Conservation (phyloP, 30 jellyfish, hydroid and myxozoan genomes). For the Cassiopea xamachana region DNA sequence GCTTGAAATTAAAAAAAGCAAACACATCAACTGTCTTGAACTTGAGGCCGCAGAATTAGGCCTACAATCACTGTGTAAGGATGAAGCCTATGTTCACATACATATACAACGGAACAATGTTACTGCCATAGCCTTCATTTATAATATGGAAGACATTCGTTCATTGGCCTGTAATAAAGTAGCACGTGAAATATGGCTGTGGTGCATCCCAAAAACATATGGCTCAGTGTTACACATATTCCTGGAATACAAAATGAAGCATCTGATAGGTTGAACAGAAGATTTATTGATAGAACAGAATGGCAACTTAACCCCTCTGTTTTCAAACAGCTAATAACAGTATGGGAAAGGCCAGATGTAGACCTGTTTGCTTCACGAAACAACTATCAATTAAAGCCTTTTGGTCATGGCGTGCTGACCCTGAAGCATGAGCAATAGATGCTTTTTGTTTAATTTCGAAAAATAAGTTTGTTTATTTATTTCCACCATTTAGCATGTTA, state of each 20-base stretch:
- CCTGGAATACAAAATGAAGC: neutral
- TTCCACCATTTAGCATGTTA: neutral
- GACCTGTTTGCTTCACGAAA: neutral
- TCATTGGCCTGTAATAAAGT: neutral
- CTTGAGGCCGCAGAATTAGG: neutral
- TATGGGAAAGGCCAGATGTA: neutral
- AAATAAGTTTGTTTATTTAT: neutral
- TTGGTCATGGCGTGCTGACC: neutral
- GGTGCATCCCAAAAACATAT: neutral
- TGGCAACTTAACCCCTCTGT: neutral
- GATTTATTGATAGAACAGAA: neutral
- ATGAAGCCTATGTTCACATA: neutral
- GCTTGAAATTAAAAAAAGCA: neutral
- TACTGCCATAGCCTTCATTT: neutral
- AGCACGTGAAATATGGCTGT: neutral
- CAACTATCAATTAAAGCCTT: neutral
- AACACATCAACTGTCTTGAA: neutral
- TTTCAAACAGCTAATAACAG: neutral
- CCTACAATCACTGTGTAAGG: neutral
- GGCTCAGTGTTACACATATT: neutral
- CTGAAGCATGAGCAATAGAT: neutral
- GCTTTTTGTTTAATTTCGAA: neutral
- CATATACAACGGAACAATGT: neutral
- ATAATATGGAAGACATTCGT: neutral
- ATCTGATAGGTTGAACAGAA: neutral